Evolutionary conservation across 2,113 vertebrate genomes (phyloP), one percentile per base, ranked within the genome.

Genomic region (Aythya baeri): DNA sequence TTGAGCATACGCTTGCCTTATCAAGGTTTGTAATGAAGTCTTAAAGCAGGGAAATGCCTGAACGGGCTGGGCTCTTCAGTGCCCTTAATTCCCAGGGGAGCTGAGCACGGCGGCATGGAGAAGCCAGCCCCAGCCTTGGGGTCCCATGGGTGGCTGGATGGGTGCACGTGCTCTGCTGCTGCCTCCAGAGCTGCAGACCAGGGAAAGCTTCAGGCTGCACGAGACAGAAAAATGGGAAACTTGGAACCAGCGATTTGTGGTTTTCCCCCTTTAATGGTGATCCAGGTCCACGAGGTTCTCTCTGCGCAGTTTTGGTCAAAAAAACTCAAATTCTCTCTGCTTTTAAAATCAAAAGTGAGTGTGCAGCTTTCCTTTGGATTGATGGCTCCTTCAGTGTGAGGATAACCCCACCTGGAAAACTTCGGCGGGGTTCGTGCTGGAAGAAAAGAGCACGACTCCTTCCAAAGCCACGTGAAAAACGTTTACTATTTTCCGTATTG

Each of bases 161-260:
- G 2, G 43, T 3, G 36, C 5, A 1, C 17, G 1, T 0, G 0
- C 16, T 8, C 2, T 1, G 62, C 18, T 43, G 0, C 27, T 20
- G 34, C 31, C 14, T 31, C 8, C 3, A 8, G 44, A 26, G 0
- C 26, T 9, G 17, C 16, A 7, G 61, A 44, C 44, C 26, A 44
- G 46, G 49, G 61, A 38, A 34, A 0, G 2, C 9, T 34, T 34
- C 49, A 2, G 17, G 7, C 50, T 29, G 66, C 17, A 3, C 32
- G 8, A 4, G 20, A 7, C 20, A 9, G 34, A 52, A 13, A 9
- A 17, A 1, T 20, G 46, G n/a, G 23, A 50, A n/a, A 31, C 6
- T 14, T 17, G 20, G 50, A 26, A 13, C 38, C 16, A 0, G 11
- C 20, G 31, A 8, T 6, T n/a, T 61, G 36, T 6, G 1, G 7